Evolutionary conservation across 2,113 vertebrate genomes (phyloP), one percentile per base, ranked within the genome.

Genomic region (Tiliqua scincoides): DNA sequence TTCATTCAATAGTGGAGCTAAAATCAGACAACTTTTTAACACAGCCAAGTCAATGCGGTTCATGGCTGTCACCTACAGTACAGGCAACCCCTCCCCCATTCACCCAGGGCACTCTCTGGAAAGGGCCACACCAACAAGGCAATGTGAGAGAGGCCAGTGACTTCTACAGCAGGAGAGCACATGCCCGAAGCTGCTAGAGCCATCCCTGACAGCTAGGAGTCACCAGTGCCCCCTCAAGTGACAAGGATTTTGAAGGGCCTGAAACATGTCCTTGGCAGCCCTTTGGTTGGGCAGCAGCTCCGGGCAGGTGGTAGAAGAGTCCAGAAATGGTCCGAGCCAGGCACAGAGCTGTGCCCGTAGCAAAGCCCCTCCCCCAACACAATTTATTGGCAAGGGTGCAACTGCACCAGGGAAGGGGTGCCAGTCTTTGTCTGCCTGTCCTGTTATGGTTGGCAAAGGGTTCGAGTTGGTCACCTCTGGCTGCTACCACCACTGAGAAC

Each of bases 11-110:
- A 79, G 87, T 90, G 85, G 93, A 94, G 94, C 94, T 96, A 95
- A 94, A 95, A 95, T 97, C 95, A 96, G 96, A 91, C 94, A 89
- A 87, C 85, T 94, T 84, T 75, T 32, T n/a, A 92, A 92, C 68
- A 71, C 43, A 80, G 90, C 70, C 73, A 37, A 88, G 88, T 93
- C 92, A 90, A 83, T 54, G 81, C 80, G 88, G 91, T 89, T 82
- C 83, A 10, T 71, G 54, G 18, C 92, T 93, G 72, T 79, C 87
- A 54, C 73, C 93, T 92, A 92, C 75, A 79, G 85, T 84, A 87
- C 68, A 85, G 89, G 87, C 74, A 75, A 75, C 91, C 78, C 79
- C 78, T 89, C 83, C 73, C 81, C 84, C 67, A 88, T 70, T 85
- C 88, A 83, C 83, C 90, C 72, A 86, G 84, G 91, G 85, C 85